Evolutionary conservation across 2,113 vertebrate genomes (phyloP), one percentile per base, ranked within the genome.

Genomic region (Phrynocephalus versicolor): DNA sequence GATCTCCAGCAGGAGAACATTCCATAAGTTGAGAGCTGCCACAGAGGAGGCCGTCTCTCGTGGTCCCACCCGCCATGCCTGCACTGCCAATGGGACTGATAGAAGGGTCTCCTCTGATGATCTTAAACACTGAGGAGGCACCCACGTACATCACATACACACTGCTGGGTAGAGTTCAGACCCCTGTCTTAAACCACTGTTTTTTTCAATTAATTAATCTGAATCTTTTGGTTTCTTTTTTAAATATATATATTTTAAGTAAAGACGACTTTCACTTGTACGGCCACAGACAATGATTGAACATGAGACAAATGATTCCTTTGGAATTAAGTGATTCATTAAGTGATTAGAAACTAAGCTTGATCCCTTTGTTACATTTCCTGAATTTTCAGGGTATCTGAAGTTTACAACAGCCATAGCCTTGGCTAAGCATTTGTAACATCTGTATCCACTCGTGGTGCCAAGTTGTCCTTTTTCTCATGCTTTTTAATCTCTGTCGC

Each of bases 301-400:
- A 27, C 41, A 74, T 30, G 39, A 51, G 30, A 13, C 72, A 51
- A 37, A 51, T 14, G 25, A 45, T 51, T 74, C 23, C 85, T 89
- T 84, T 73, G 0, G 0, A 0, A 0, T 18, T 72, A 5, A n/a
- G 0, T 0, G 0, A 4, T 10, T 3, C 0, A 0, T 18, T 72
- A 5, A n/a, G 0, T 0, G 0, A 4, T 10, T 3, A 27, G 5
- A 6, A 55, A 37, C 69, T 35, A 33, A 81, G 69, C 79, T 5
- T 5, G 0, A n/a, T 3, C 2, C 62, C n/a, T 65, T 58, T 5
- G 80, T 69, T 33, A 0, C 0, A 62, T 77, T 35, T 75, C 70
- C 70, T 0, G 0, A 21, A 55, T 65, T 57, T 18, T 25, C 60
- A 10, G 51, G 35, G n/a, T 18, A 7, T 10, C 62, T 86, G 51